Evolutionary conservation across 2,113 vertebrate species (phyloP).

Genomic region (Myotis brandtii): DNA sequence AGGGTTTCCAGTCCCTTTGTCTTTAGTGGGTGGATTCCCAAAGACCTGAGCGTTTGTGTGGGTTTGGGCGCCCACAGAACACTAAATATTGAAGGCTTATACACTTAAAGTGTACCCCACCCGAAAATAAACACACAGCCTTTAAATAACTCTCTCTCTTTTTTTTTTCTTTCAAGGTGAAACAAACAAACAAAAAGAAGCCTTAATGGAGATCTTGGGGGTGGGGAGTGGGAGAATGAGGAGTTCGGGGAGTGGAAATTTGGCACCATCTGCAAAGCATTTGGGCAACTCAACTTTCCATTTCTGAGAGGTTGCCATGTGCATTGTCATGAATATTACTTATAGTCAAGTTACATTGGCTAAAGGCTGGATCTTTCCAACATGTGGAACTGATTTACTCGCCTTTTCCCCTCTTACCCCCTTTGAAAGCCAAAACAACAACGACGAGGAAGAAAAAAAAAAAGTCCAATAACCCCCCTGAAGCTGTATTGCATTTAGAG

Average conservation of each 20-base stretch:
- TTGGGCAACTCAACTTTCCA: conserved; percentile 74
- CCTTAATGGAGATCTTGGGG: not conserved
- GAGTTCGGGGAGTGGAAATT: conserved; percentile 45
- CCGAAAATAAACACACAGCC: not conserved
- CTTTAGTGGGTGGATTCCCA: not conserved
- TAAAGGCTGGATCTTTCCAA: conserved; percentile 78
- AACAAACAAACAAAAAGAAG: conserved; percentile 47
- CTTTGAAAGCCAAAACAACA: conserved; percentile 73
- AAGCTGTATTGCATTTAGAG: conserved; percentile 81
- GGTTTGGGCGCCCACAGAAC: not conserved
- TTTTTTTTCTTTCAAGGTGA: not conserved
- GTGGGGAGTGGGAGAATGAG: not conserved
- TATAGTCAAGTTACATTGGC: conserved; percentile 81
- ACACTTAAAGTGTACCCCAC: not conserved
- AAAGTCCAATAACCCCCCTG: conserved; percentile 55
- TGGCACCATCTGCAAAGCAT: conserved; percentile 83
- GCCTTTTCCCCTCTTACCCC: conserved; percentile 36
- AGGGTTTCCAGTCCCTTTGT: not conserved
- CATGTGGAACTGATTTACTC: conserved; percentile 88
- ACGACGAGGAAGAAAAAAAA: conserved; percentile 43
- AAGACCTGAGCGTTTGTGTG: not conserved
- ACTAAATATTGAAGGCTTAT: not conserved
- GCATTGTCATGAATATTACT: conserved; percentile 81
- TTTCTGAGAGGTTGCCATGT: conserved; percentile 71
- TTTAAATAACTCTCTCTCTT: not conserved